Evolutionary conservation across 2,888 invertebrate genomes (phyloP).

Genomic region (Anorthoa munda): DNA sequence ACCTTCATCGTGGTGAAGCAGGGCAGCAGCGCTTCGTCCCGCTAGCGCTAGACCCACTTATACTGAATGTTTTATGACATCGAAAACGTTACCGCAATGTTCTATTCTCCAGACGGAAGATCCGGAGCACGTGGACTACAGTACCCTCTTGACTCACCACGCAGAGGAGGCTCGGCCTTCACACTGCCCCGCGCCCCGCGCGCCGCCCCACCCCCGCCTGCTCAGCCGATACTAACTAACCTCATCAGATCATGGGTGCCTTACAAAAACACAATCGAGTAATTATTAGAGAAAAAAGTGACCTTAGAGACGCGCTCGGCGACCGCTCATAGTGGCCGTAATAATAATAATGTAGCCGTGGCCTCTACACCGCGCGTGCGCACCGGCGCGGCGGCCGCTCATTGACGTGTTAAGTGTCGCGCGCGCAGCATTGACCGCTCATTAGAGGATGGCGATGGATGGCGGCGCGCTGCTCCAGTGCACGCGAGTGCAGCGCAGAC

Average conservation of each 20-base stretch:
- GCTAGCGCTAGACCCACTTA: too few relatives aligned
- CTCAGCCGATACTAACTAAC: constrained; percentile 32
- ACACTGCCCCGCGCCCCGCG: not conserved
- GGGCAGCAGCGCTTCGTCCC: too few relatives aligned
- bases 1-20: too few relatives aligned
- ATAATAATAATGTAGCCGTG: constrained; percentile 41
- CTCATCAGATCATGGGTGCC: constrained; percentile 35
- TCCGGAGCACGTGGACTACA: too few relatives aligned
- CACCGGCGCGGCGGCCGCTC: constrained; percentile 9
- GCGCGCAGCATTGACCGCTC: constrained; percentile 26
- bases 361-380: constrained; percentile 22
- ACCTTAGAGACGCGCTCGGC: constrained; percentile 55
- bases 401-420: constrained; percentile 32
- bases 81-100: too few relatives aligned
- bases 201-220: not conserved
- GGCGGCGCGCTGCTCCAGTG: too few relatives aligned
- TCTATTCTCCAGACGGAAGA: too few relatives aligned
- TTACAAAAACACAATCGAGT: constrained; percentile 56
- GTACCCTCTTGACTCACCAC: too few relatives aligned
- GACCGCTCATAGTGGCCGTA: constrained; percentile 19
- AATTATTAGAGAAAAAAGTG: constrained; percentile 60
- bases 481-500: too few relatives aligned
- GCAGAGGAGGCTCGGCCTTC: not conserved
- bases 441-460: not conserved
- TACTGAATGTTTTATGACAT: too few relatives aligned